Base-by-base conservation (phyloP, 1,140 invertebrate genomes). In the Drosophila melanica region DNA sequence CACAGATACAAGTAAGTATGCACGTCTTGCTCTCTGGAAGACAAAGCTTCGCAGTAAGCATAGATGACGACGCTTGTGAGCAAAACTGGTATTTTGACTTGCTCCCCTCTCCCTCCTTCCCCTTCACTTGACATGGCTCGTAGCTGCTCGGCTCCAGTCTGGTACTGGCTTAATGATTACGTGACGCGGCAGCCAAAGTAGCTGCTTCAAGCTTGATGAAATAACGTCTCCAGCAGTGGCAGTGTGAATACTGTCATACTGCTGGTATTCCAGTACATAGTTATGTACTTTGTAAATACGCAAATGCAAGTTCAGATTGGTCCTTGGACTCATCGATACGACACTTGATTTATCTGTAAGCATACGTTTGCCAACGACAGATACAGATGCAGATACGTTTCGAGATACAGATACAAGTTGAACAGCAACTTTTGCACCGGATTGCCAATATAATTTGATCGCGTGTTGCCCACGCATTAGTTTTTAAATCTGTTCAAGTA, bases 141-240 rank as follows among this genome's bases (percentile, higher is more conserved):
- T 48, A 23, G 50, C 59, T 33, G 23, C 12, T 53, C 60, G 33
- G 30, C 33, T 51, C 41, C n/a, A 4, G 54, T 41, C 18, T 44
- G 44, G 64, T 60, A 39, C 62, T 59, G 64, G 33, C 65, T 77
- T 77, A 75, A 70, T 70, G 66, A 77, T 77, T 70, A 77, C 75
- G 75, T 67, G 75, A 77, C 66, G 75, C 75, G 63, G 64, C 47
- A 60, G 60, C 60, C 44, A 60, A 42, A 14, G 37, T 42, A 35
- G 39, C 37, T 57, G 57, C 39, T 20, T 35, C 51, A 62, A 37
- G 62, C 42, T 62, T 77, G 71, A 75, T 60, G 71, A 65, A 77
- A 70, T 55, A 55, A 50, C 69, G 53, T 55, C 47, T 51, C 45
- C n/a, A 9, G 18, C 20, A 47, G 33, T 44, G 14, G 62, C 20